A percentile compares a stretch with the other conserved stretches of the same genome.
These are phyloP conservation scores for Furcula furcula DNA, from an alignment of 2,888 invertebrate genomes.

Conservation along the genomic window DNA sequence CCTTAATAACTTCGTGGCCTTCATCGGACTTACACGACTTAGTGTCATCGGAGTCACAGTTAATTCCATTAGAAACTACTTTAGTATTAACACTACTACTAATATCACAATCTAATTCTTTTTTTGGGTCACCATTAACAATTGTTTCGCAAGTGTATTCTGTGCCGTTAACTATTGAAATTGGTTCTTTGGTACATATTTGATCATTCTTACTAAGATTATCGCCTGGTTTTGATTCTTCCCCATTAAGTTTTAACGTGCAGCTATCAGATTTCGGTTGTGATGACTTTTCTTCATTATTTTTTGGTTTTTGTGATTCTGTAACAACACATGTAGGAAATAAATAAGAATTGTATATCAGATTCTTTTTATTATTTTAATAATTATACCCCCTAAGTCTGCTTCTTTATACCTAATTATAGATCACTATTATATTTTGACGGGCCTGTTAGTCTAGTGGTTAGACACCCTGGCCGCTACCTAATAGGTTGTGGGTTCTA, in stretches of 20 bases:
- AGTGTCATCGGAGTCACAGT: conserved; percentile 64
- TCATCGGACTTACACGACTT: conserved; percentile 69
- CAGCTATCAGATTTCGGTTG: conserved; percentile 46
- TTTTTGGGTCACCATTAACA: conserved; percentile 69
- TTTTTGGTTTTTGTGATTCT: conserved; percentile 62
- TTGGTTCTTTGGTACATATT: conserved; percentile 73
- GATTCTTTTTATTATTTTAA: too few species aligned
- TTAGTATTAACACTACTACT: conserved; percentile 76
- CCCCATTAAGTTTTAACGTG: conserved; percentile 58
- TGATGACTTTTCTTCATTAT: conserved; percentile 54
- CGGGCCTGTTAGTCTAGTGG: too few species aligned
- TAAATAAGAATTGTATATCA: not conserved
- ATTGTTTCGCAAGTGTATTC: conserved; percentile 52
- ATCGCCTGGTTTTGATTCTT: conserved; percentile 51
- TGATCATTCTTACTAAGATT: conserved; percentile 55
- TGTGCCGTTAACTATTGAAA: conserved; percentile 69
- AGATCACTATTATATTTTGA: too few species aligned
- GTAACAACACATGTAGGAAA: conserved; percentile 25
- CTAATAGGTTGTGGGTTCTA: too few species aligned
- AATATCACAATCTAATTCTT: conserved; percentile 78
- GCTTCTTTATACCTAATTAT: too few species aligned
- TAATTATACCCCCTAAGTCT: too few species aligned
- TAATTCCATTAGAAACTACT: conserved; percentile 76
- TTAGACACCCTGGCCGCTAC: too few species aligned
- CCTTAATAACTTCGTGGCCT: conserved; percentile 39